phyloP scores from a whole-genome alignment of 2,113 vertebrate genomes.

The Lagopus leucura region DNA sequence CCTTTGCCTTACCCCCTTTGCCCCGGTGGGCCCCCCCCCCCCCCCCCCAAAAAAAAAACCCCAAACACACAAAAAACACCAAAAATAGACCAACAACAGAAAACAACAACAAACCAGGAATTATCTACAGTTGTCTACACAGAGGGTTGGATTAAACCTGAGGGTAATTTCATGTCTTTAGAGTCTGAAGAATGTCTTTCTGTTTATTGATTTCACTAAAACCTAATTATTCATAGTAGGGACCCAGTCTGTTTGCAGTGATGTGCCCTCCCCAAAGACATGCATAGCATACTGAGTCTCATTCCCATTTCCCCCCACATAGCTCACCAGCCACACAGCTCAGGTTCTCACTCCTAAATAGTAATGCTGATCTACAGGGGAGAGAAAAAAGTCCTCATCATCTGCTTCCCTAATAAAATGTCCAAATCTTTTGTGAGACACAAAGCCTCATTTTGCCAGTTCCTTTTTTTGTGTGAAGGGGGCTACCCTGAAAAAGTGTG shows the following conservation, averaged over 20 bases:
- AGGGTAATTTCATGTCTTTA: neutral
- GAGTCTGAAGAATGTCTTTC: neutral
- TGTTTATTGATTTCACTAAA: neutral
- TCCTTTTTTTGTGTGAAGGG: neutral
- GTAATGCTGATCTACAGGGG: neutral
- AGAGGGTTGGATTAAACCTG: neutral
- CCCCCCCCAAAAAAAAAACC: too few species aligned
- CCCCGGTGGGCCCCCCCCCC: too few species aligned
- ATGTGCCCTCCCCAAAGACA: neutral
- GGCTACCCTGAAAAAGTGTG: too few species aligned
- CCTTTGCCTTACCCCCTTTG: too few species aligned
- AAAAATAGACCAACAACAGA: too few species aligned
- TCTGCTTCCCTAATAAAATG: neutral
- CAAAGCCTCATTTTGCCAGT: neutral
- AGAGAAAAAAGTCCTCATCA: neutral
- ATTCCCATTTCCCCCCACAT: neutral
- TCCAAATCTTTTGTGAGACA: neutral
- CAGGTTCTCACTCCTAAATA: neutral
- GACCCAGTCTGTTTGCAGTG: neutral
- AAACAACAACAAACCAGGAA: neutral
- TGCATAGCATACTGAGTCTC: neutral
- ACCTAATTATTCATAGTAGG: neutral
- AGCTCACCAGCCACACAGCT: accelerated
- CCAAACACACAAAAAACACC: neutral
- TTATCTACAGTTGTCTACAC: neutral